These are phyloP conservation scores for Chascanopsetta lugubris DNA, from an alignment of 2,113 vertebrate genomes.

Conservation along the genomic window DNA sequence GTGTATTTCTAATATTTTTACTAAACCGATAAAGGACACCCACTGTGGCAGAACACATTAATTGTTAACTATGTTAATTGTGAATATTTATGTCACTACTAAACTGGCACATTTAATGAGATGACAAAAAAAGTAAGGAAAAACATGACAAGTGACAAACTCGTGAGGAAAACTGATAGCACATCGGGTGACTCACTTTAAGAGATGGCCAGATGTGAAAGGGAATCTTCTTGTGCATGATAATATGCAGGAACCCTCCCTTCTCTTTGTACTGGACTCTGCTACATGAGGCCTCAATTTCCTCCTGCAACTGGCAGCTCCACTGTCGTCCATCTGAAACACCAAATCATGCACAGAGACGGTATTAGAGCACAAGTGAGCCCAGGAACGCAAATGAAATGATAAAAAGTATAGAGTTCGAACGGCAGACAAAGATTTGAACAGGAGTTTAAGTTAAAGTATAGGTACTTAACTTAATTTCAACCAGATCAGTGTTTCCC, in stretches of 20 bases:
- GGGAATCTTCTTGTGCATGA: conserved; percentile 96
- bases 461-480: background rate
- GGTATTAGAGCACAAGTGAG: background rate
- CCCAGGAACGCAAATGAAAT: background rate
- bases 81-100: background rate
- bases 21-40: too few relatives aligned
- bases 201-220: conserved; percentile 92
- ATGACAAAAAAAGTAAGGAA: background rate
- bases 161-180: background rate
- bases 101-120: background rate
- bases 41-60: too few relatives aligned
- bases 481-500: too few relatives aligned
- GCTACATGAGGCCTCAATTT: conserved; percentile 94
- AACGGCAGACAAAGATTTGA: background rate
- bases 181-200: conserved; percentile 75
- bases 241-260: conserved; percentile 88
- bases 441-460: background rate
- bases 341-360: background rate
- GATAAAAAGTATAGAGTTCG: background rate
- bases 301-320: conserved; percentile 91
- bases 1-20: too few relatives aligned
- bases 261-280: conserved; percentile 90
- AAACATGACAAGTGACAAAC: background rate
- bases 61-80: too few relatives aligned
- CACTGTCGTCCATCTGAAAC: conserved; percentile 90